Percentiles rank a stretch among this genome's conserved stretches.
phyloP scores from a whole-genome alignment of 2,797 vertebrate species.

The Pantherophis vulpinus region DNA sequence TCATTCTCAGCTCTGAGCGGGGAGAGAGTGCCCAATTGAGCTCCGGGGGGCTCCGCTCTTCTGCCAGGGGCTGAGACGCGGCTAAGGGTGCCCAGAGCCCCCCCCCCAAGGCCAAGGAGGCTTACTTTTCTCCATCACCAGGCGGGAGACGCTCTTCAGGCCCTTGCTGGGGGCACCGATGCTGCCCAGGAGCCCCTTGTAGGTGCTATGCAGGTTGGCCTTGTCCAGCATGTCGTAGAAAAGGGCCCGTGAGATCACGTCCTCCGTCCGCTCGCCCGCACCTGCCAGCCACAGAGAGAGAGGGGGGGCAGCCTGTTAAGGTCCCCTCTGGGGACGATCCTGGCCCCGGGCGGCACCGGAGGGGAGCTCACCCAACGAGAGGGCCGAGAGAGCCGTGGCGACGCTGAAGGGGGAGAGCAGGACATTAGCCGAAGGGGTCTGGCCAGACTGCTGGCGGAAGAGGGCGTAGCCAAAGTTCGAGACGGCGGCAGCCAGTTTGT shows the following conservation, averaged over 20 bases:
- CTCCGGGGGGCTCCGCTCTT: accelerated
- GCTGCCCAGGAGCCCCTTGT: constrained; percentile 80
- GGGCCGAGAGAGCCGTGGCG: constrained; percentile 83
- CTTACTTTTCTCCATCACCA: constrained; percentile 87
- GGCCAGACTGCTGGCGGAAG: constrained; percentile 78
- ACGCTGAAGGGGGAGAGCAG: constrained; percentile 88
- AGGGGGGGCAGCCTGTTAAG: neutral
- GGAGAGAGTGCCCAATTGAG: neutral
- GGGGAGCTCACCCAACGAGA: constrained; percentile 82
- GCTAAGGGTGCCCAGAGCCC: too few relatives aligned
- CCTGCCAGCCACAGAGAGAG: constrained; percentile 69
- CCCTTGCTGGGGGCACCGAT: constrained; percentile 76
- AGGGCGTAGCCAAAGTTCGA: constrained; percentile 96
- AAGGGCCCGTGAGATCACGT: constrained; percentile 77
- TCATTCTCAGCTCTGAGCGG: constrained; percentile 80
- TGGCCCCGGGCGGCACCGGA: neutral
- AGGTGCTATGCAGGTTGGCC: constrained; percentile 83
- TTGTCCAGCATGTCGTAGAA: constrained; percentile 88
- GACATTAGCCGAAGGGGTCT: constrained; percentile 74
- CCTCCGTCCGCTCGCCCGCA: constrained; percentile 78
- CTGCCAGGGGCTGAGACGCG: too few relatives aligned
- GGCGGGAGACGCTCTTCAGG: constrained; percentile 78
- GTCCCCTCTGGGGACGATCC: accelerated
- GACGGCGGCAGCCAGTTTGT: constrained; percentile 87
- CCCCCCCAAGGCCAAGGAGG: neutral